These are phyloP conservation scores for Gari tellinella DNA, from an alignment of 2,888 invertebrate species.

Conservation along the genomic window DNA sequence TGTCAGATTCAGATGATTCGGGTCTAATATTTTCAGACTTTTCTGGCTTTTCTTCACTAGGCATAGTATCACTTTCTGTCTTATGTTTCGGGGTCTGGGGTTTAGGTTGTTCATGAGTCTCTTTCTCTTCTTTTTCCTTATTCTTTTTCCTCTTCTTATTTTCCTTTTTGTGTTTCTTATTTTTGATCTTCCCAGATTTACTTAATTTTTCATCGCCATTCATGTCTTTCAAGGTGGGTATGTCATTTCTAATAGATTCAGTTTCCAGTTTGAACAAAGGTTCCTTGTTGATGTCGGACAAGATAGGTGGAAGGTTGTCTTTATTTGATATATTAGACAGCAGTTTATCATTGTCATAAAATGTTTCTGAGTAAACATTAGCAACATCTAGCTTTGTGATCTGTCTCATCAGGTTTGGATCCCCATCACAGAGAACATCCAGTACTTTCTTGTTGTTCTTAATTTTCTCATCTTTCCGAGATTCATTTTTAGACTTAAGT, in stretches of 20 bases:
- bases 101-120: slow-evolving; percentile 29
- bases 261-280: slow-evolving; percentile 39
- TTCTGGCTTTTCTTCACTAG: slow-evolving; percentile 7
- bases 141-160: slow-evolving; percentile 58
- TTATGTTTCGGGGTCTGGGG: neutral
- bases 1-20: slow-evolving; percentile 31
- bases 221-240: slow-evolving; percentile 43
- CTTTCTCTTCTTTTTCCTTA: slow-evolving; percentile 56
- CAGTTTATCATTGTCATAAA: slow-evolving; percentile 54
- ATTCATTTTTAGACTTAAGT: slow-evolving; percentile 51
- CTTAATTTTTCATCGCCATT: slow-evolving; percentile 29
- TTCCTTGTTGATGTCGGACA: slow-evolving; percentile 47
- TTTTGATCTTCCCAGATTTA: slow-evolving; percentile 55
- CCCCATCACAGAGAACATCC: slow-evolving; percentile 48
- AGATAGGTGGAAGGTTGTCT: slow-evolving; percentile 50
- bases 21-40: slow-evolving; percentile 44
- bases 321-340: slow-evolving; percentile 52
- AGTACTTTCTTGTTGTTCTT: slow-evolving; percentile 36
- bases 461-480: slow-evolving; percentile 49
- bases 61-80: slow-evolving; percentile 10
- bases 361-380: slow-evolving; percentile 49
- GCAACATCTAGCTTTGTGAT: slow-evolving; percentile 46
- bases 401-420: slow-evolving; percentile 19
- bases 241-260: slow-evolving; percentile 50
- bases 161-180: slow-evolving; percentile 61